phyloP scores from a whole-genome alignment of 2,888 invertebrate genomes.

The Himalopsyche japonica region DNA sequence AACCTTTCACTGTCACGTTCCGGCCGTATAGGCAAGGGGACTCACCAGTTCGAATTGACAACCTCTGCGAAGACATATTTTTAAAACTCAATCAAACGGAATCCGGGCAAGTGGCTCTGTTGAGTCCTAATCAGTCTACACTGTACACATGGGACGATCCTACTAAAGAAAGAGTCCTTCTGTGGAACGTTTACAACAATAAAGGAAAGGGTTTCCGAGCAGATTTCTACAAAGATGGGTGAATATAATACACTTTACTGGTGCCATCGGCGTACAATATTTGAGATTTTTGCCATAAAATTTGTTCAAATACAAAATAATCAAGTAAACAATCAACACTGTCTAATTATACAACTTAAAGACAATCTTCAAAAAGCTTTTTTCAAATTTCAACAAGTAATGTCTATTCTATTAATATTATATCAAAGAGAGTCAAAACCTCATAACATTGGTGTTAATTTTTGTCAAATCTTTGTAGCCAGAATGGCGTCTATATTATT shows the following conservation, averaged over 20 bases:
- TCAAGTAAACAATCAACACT: no score
- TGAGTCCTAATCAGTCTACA: conserved; percentile 75
- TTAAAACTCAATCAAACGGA: conserved; percentile 74
- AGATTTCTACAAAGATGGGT: conserved; percentile 72
- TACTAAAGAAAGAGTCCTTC: conserved; percentile 67
- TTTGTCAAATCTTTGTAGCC: no score
- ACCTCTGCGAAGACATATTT: conserved; percentile 80
- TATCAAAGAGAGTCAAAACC: no score
- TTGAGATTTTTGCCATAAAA: no score
- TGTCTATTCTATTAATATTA: no score
- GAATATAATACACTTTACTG: conserved; percentile 38
- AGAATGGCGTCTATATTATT: no score
- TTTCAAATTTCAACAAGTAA: no score
- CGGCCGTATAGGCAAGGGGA: conserved; percentile 75
- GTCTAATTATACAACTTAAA: no score
- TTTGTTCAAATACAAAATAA: no score
- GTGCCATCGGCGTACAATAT: no score
- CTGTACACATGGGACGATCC: conserved; percentile 88
- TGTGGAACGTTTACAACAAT: conserved; percentile 84
- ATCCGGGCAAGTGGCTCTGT: conserved; percentile 67
- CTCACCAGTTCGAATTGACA: conserved; percentile 82
- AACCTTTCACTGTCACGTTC: conserved; percentile 76
- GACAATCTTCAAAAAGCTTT: no score
- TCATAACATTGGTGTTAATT: no score
- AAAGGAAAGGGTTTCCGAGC: conserved; percentile 73